A percentile compares a stretch with the other conserved stretches of the same genome.
These are phyloP conservation scores for Pelochelys cantorii DNA, from an alignment of 2,797 vertebrate genomes.

Conservation along the genomic window DNA sequence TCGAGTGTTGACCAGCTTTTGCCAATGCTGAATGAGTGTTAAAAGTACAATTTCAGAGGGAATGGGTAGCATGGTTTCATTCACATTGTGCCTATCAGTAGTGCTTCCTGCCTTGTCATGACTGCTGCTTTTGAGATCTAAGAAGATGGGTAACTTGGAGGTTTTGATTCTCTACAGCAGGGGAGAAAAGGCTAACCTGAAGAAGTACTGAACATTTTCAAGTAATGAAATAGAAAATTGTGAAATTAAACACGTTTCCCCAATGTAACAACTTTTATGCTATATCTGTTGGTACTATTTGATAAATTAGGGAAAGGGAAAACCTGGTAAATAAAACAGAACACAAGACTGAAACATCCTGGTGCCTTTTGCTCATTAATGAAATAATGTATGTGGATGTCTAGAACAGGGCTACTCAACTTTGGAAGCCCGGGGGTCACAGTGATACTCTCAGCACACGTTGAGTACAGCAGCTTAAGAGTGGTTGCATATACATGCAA, in stretches of 20 bases:
- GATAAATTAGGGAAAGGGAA: background rate
- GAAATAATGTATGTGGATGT: background rate
- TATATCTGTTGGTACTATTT: background rate
- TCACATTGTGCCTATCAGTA: conserved; percentile 1
- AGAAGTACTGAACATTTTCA: background rate
- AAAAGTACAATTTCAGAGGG: conserved; percentile 1
- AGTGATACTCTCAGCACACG: too few relatives aligned
- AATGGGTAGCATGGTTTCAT: conserved; percentile 1
- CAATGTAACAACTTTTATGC: background rate
- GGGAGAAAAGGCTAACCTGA: conserved; percentile 44
- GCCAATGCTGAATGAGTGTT: conserved; percentile 21
- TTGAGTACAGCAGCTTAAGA: too few relatives aligned
- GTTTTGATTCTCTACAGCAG: conserved; percentile 68
- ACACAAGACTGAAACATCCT: background rate
- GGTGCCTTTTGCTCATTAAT: background rate
- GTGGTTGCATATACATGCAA: too few relatives aligned
- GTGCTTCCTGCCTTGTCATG: conserved; percentile 57
- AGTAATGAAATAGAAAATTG: background rate
- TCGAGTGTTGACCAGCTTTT: background rate
- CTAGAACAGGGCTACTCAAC: background rate
- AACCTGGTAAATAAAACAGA: background rate
- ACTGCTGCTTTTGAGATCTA: conserved; percentile 58
- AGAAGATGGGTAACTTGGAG: conserved; percentile 50
- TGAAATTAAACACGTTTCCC: conserved; percentile 10
- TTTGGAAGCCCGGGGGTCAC: too few relatives aligned